phyloP scores from a whole-genome alignment of 2,113 vertebrate species.

The Pseudorasbora parva region DNA sequence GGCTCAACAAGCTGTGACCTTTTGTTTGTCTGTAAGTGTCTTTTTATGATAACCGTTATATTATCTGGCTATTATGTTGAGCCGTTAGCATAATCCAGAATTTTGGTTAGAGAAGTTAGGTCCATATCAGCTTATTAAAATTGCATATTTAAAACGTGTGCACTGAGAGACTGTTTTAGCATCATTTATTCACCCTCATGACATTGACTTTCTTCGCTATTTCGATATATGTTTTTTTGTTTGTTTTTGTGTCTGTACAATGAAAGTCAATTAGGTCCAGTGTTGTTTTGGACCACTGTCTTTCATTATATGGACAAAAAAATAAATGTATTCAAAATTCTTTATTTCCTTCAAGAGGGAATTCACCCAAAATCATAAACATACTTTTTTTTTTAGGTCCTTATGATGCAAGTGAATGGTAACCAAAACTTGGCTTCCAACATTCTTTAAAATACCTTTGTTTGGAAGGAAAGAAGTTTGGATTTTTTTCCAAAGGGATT shows the following conservation, averaged over 20 bases:
- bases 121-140: background rate
- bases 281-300: too few species aligned
- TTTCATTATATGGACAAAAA: too few species aligned
- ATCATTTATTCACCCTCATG: too few species aligned
- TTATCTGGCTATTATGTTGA: background rate
- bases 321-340: too few species aligned
- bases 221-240: background rate
- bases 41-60: background rate
- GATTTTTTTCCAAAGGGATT: too few species aligned
- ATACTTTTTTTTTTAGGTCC: too few species aligned
- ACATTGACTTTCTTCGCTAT: too few species aligned
- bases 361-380: too few species aligned
- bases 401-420: too few species aligned
- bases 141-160: background rate
- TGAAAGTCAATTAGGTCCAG: too few species aligned
- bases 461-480: too few species aligned
- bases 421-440: background rate
- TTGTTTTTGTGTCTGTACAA: background rate
- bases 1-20: conserved; percentile 8
- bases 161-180: background rate
- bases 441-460: background rate
- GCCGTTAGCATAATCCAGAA: background rate
- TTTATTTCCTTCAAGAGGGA: too few species aligned
- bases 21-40: conserved; percentile 22
- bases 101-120: background rate